Percentiles rank a stretch among this genome's conserved stretches.
Evolutionary conservation across 2,888 invertebrate species (phyloP).

Genomic region (Bibio marci): DNA sequence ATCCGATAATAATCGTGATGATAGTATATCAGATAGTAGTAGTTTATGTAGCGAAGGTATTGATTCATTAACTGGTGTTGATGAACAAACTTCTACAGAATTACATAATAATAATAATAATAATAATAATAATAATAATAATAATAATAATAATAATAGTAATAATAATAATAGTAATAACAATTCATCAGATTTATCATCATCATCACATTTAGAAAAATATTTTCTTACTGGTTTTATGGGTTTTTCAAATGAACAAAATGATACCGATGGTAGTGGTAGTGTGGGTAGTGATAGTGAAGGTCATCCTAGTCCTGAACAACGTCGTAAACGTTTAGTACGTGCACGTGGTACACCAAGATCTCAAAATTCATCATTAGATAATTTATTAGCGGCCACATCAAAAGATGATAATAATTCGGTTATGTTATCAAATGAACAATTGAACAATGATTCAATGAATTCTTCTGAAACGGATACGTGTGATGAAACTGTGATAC

Average conservation of each 20-base stretch:
- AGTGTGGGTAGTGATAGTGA: slow-evolving; percentile 86
- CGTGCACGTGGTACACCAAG: slow-evolving; percentile 67
- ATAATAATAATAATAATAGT: no score
- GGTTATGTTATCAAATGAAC: slow-evolving; percentile 28
- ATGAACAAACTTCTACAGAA: slow-evolving; percentile 23
- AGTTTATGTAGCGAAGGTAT: slow-evolving; percentile 72
- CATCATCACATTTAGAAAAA: slow-evolving; percentile 72
- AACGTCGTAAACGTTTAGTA: slow-evolving; percentile 62
- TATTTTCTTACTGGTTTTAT: slow-evolving; percentile 77
- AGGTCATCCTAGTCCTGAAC: slow-evolving; percentile 74
- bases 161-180: slow-evolving; percentile 32
- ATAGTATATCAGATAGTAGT: slow-evolving; percentile 62
- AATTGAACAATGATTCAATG: slow-evolving; percentile 32
- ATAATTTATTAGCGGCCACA: slow-evolving; percentile 53
- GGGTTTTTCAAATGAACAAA: slow-evolving; percentile 53
- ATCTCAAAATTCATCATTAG: slow-evolving; percentile 56
- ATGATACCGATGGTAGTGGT: slow-evolving; percentile 60
- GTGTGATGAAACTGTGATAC: slow-evolving; percentile 43
- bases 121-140: no score
- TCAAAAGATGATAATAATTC: slow-evolving; percentile 33
- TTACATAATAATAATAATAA: no score
- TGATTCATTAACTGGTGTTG: slow-evolving; percentile 51
- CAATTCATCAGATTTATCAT: slow-evolving; percentile 59
- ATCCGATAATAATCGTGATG: slow-evolving; percentile 33
- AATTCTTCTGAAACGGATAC: slow-evolving; percentile 55